These are phyloP conservation scores for Invenusta paracnida DNA, from an alignment of 2,888 invertebrate genomes.

Conservation along the genomic window DNA sequence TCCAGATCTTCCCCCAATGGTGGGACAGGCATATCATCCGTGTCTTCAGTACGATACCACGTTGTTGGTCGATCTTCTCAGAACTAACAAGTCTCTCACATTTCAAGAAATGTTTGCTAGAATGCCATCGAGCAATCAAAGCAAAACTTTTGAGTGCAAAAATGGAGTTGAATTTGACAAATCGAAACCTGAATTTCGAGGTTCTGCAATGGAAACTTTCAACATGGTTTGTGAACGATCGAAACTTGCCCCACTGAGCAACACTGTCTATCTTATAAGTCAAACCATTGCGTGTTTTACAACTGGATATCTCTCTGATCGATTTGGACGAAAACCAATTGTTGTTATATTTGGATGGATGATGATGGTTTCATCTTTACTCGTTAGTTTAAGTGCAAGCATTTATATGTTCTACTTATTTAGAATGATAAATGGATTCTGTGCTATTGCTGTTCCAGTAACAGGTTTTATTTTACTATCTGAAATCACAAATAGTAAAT, in stretches of 20 bases:
- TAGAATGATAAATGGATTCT: neutral
- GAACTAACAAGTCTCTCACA: neutral
- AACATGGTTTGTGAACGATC: neutral
- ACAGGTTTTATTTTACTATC: neutral
- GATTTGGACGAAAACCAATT: neutral
- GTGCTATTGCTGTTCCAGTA: neutral
- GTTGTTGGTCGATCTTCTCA: neutral
- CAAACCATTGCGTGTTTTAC: neutral
- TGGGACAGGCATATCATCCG: neutral
- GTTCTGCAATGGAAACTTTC: neutral
- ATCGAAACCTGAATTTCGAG: neutral
- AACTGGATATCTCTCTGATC: neutral
- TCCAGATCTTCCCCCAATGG: neutral
- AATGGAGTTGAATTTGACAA: neutral
- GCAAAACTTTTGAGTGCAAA: neutral
- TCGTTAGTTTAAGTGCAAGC: neutral
- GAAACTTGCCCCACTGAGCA: neutral
- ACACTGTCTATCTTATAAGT: neutral
- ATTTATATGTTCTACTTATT: neutral
- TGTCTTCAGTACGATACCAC: neutral
- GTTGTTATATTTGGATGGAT: neutral
- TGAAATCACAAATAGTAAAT: constrained; percentile 8
- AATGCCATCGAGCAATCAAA: neutral
- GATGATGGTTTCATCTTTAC: neutral
- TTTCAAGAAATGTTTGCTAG: neutral